Conservation (phyloP, 2,797 vertebrate species). For the Scyliorhinus canicula region DNA sequence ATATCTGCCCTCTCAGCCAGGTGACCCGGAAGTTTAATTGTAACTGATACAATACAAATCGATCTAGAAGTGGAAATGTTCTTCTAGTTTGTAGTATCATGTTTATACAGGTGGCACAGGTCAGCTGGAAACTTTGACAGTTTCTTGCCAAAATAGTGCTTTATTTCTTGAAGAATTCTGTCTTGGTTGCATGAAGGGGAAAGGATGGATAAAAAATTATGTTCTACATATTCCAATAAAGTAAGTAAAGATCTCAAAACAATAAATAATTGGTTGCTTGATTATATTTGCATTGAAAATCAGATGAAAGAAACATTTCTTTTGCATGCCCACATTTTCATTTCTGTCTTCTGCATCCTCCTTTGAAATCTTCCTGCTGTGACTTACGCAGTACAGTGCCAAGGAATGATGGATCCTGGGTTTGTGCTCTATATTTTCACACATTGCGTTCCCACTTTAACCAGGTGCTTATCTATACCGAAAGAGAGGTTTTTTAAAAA, state of each 20-base stretch:
- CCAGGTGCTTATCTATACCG: not conserved
- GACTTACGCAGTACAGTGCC: too few relatives aligned
- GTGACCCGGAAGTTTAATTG: not conserved
- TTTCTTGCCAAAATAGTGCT: not conserved
- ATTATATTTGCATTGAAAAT: not conserved
- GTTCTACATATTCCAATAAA: not conserved
- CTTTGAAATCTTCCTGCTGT: not conserved
- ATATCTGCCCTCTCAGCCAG: not conserved
- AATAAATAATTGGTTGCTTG: not conserved
- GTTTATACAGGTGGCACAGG: not conserved
- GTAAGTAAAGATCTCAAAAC: not conserved
- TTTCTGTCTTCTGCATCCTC: not conserved
- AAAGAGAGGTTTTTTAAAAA: too few relatives aligned
- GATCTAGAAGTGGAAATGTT: not conserved
- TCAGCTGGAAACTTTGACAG: not conserved
- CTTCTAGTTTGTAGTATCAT: not conserved
- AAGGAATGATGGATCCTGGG: not conserved
- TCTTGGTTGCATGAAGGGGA: not conserved
- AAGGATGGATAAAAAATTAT: not conserved
- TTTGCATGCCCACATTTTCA: not conserved
- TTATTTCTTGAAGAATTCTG: not conserved
- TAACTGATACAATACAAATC: not conserved
- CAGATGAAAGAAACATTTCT: not conserved
- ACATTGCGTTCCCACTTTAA: not conserved
- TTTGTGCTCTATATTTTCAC: not conserved